These are phyloP conservation scores for Sylvia borin DNA, from an alignment of 2,797 vertebrate genomes.

Conservation along the genomic window DNA sequence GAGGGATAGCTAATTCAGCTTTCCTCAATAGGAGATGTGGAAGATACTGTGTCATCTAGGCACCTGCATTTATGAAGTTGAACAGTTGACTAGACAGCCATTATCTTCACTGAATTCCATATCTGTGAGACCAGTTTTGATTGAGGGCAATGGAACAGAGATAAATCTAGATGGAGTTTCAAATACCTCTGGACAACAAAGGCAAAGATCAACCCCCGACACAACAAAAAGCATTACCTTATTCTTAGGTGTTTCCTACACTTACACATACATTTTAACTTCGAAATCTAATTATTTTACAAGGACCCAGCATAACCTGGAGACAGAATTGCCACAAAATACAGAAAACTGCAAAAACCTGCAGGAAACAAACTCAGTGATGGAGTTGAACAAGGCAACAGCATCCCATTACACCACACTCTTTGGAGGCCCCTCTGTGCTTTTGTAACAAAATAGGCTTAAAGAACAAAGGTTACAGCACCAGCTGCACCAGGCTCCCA, in stretches of 20 bases:
- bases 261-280: not conserved
- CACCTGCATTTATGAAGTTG: not conserved
- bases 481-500: not conserved
- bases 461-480: constrained; percentile 8
- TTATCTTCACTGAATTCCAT: not conserved
- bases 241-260: not conserved
- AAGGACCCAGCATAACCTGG: not conserved
- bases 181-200: not conserved
- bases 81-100: not conserved
- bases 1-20: not conserved
- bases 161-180: not conserved
- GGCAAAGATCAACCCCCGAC: not conserved
- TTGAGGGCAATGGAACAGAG: not conserved
- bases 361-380: not conserved
- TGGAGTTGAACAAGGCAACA: not conserved
- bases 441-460: constrained; percentile 8
- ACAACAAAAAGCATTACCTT: not conserved
- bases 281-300: not conserved
- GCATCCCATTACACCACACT: not conserved
- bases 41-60: not conserved
- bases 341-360: not conserved
- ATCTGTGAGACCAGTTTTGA: not conserved
- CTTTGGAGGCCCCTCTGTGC: not conserved
- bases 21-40: not conserved
- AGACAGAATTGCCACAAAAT: not conserved